Base-by-base conservation (phyloP, 2,888 invertebrate genomes). In the Galerucella calmariensis region DNA sequence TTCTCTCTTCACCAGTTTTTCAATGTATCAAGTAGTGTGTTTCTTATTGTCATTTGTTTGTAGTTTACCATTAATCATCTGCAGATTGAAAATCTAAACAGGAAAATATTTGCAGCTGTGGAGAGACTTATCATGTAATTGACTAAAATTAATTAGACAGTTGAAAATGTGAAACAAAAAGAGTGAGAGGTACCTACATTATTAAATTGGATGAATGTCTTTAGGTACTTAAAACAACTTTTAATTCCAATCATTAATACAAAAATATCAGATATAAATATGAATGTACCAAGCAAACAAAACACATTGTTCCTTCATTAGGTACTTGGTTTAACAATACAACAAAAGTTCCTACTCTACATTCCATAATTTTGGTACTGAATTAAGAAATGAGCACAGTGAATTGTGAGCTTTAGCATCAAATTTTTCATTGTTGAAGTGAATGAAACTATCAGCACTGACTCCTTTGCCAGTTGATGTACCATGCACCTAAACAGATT, bases 371-470 rank as follows among this genome's bases (percentile, higher is more conserved):
- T 81, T 81, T 11, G 82, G 82, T 8, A 84, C 77, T 8, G 81
- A 78, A 74, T 85, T 80, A n/a, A 84, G 71, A 6, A 82, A 73
- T n/a, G 73, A 76, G 72, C 85, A 85, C 24, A 85, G 67, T n/a
- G 75, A 76, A 68, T 82, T 84, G 72, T 85, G 79, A 14, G 72
- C 76, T 74, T 81, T 80, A 24, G 80, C 81, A 80, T 84, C 83
- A 74, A 84, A 83, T 51, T 79, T 79, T 67, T 80, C 75, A 70
- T 84, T 84, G 24, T 72, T 77, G 73, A 84, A 85, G 66, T 79
- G 77, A 12, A 82, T 78, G 58, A 80, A 82, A 67, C 82, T 78
- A 48, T 83, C 81, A 35, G 82, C 83, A 53, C 69, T 67, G 8
- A 85, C 77, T 16, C 78, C 74, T 78, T 80, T 82, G 3, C 82